phyloP scores from a whole-genome alignment of 1,140 invertebrate genomes.

The Eriocheir sinensis region DNA sequence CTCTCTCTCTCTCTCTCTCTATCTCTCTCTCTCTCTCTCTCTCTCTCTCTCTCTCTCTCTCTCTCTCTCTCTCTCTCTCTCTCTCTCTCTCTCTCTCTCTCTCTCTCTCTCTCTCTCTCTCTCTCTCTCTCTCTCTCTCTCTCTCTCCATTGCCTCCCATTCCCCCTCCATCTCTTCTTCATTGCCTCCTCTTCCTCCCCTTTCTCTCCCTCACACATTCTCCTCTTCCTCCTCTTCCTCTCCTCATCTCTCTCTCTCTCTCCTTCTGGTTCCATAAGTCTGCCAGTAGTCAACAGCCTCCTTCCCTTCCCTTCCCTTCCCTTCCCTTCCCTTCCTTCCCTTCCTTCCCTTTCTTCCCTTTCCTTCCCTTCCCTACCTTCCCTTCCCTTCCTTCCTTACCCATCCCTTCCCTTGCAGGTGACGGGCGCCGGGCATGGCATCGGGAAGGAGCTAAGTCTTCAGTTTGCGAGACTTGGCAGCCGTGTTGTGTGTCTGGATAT shows the following conservation, averaged over 20 bases:
- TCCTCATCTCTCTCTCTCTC: constrained; percentile 1
- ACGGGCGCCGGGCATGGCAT: constrained; percentile 88
- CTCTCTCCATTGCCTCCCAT: neutral
- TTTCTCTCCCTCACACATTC: too few relatives aligned
- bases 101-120: neutral
- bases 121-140: neutral
- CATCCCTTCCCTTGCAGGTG: constrained; percentile 82
- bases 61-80: constrained; percentile 1
- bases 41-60: constrained; percentile 33
- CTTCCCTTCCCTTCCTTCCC: neutral
- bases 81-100: neutral
- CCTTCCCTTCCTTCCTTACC: neutral
- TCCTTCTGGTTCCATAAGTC: neutral
- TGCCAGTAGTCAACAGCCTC: neutral
- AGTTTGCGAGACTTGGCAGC: constrained; percentile 85
- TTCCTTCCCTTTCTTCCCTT: neutral
- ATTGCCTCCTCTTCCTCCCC: neutral
- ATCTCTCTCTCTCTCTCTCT: constrained; percentile 47
- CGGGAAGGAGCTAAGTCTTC: constrained; percentile 86
- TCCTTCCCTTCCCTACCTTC: neutral
- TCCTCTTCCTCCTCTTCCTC: neutral
- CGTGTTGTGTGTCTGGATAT: constrained; percentile 78
- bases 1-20: neutral
- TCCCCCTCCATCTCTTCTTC: neutral
- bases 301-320: constrained; percentile 35